phyloP scores from a whole-genome alignment of 2,797 vertebrate genomes.

The Sebastes baramenuke region DNA sequence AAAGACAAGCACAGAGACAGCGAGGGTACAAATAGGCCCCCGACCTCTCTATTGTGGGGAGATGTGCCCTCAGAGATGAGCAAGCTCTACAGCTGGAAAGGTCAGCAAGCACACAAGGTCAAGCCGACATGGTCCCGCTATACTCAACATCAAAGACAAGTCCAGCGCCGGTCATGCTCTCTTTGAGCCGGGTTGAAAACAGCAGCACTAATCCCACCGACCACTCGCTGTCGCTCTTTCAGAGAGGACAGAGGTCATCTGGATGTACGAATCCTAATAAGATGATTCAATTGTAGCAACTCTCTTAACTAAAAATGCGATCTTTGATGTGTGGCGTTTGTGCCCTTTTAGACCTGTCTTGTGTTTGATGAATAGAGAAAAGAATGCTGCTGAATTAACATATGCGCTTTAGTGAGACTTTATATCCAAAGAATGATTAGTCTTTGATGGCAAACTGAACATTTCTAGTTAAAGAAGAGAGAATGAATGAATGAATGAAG shows the following conservation, averaged over 20 bases:
- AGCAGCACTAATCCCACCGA: slow-evolving; percentile 71
- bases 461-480: slow-evolving; percentile 7
- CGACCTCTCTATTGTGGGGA: slow-evolving; percentile 61
- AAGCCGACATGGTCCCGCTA: slow-evolving; percentile 54
- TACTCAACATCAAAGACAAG: slow-evolving; percentile 78
- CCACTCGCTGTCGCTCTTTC: slow-evolving; percentile 45
- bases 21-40: slow-evolving; percentile 46
- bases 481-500: slow-evolving; percentile 30
- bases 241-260: slow-evolving; percentile 59
- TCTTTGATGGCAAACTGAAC: slow-evolving; percentile 18
- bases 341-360: slow-evolving; percentile 42
- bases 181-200: slow-evolving; percentile 62
- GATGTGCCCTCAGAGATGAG: slow-evolving; percentile 62
- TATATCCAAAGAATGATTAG: slow-evolving; percentile 20
- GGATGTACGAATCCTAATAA: slow-evolving; percentile 56
- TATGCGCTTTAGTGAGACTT: slow-evolving; percentile 6
- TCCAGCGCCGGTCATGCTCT: slow-evolving; percentile 59
- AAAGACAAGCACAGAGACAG: slow-evolving; percentile 41
- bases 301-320: slow-evolving; percentile 31
- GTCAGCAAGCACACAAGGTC: slow-evolving; percentile 75
- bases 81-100: slow-evolving; percentile 66
- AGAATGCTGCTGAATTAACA: slow-evolving; percentile 31
- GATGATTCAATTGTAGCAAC: slow-evolving; percentile 48
- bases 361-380: slow-evolving; percentile 27
- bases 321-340: slow-evolving; percentile 56